These are phyloP conservation scores for Nautilus pompilius DNA, from an alignment of 1,140 invertebrate species.

Conservation along the genomic window DNA sequence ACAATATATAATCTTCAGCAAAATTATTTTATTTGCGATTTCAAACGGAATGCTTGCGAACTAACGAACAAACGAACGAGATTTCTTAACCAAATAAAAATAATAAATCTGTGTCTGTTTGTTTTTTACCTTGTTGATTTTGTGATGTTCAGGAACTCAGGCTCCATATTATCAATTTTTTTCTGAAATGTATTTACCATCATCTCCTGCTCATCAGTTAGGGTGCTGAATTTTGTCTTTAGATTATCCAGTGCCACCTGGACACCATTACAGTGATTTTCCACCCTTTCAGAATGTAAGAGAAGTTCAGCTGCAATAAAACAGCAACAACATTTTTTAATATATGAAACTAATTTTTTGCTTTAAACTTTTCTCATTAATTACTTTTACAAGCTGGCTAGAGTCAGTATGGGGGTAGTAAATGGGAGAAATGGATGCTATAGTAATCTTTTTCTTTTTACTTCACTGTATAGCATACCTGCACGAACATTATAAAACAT, in stretches of 20 bases:
- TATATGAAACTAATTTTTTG: too few relatives aligned
- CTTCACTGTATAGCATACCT: slow-evolving; percentile 37
- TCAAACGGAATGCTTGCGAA: too few relatives aligned
- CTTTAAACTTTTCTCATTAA: too few relatives aligned
- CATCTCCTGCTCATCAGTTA: slow-evolving; percentile 48
- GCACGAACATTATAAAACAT: slow-evolving; percentile 56
- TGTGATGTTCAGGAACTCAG: slow-evolving; percentile 52
- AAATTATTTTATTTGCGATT: not conserved
- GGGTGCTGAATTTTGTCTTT: slow-evolving; percentile 32
- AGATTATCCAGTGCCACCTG: slow-evolving; percentile 45
- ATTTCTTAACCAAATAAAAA: too few relatives aligned
- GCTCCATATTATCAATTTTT: slow-evolving; percentile 48
- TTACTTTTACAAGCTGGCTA: too few relatives aligned
- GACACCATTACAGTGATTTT: slow-evolving; percentile 50
- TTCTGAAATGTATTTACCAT: slow-evolving; percentile 42
- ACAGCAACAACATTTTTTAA: not conserved
- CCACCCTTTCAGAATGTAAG: slow-evolving; percentile 52
- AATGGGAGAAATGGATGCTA: too few relatives aligned
- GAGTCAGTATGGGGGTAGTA: too few relatives aligned
- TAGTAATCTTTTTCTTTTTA: too few relatives aligned
- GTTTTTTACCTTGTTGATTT: slow-evolving; percentile 55
- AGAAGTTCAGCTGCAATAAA: slow-evolving; percentile 48
- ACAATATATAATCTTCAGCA: too few relatives aligned
- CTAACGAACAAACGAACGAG: too few relatives aligned
- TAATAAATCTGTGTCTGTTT: too few relatives aligned